Percentiles rank a stretch among this genome's conserved stretches.
These are phyloP conservation scores for Cryptoblepharus egeriae DNA, from an alignment of 2,797 vertebrate species.

Conservation along the genomic window DNA sequence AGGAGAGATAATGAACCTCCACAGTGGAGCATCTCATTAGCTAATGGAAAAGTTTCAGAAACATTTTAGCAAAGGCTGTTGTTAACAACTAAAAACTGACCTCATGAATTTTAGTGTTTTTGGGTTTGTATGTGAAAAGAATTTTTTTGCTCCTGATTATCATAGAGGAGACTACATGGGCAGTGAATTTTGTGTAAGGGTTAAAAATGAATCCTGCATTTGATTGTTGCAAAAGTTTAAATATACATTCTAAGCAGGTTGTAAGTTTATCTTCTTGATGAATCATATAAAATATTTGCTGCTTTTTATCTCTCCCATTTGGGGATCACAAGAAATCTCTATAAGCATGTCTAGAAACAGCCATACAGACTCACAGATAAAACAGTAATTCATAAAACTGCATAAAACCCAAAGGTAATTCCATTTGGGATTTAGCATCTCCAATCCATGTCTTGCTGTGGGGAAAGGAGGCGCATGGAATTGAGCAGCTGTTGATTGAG, in stretches of 20 bases:
- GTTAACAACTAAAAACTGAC: conserved; percentile 13
- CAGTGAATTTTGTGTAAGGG: not conserved
- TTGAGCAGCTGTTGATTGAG: not conserved
- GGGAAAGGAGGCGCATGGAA: not conserved
- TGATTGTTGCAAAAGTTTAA: not conserved
- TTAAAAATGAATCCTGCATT: not conserved
- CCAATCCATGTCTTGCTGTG: not conserved
- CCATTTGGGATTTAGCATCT: not conserved
- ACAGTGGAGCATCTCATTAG: conserved; percentile 6
- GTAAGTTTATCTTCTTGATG: conserved; percentile 53
- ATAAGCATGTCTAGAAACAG: conserved; percentile 14
- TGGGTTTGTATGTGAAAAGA: not conserved
- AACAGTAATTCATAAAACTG: not conserved
- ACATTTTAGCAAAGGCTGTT: conserved; percentile 9
- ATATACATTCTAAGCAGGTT: conserved; percentile 12
- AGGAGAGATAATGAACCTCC: conserved; percentile 10
- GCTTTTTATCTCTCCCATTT: conserved; percentile 7
- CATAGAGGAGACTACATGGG: not conserved
- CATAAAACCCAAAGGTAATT: not conserved
- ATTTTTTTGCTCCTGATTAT: not conserved
- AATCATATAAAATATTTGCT: conserved; percentile 39
- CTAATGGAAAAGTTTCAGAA: not conserved
- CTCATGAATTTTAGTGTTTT: conserved; percentile 7
- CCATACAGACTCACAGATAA: not conserved
- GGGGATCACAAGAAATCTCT: conserved; percentile 13